Evolutionary conservation across 2,113 vertebrate genomes (phyloP).

Genomic region (Eolophus roseicapilla): DNA sequence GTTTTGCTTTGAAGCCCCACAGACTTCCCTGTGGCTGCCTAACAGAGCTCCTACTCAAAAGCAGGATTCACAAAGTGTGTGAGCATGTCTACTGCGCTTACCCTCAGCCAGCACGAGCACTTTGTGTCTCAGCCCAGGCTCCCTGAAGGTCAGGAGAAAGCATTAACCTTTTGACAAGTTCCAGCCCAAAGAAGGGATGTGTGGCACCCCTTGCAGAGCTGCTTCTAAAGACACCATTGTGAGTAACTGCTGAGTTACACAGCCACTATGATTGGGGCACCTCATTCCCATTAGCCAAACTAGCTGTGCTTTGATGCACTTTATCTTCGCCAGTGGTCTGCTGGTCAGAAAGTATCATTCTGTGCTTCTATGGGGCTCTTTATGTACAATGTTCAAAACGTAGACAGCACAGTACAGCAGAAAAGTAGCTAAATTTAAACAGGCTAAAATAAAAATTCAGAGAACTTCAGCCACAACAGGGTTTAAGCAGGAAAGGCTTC

Average conservation of each 20-base stretch:
- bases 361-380: neutral
- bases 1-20: neutral
- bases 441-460: neutral
- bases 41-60: neutral
- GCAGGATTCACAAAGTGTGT: neutral
- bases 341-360: neutral
- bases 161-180: neutral
- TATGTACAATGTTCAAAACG: rapidly evolving
- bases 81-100: rapidly evolving
- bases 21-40: neutral
- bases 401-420: neutral
- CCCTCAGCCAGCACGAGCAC: neutral
- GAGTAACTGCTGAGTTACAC: neutral
- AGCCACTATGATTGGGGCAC: neutral
- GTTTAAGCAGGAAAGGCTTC: neutral
- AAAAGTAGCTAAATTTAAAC: neutral
- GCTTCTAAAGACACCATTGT: neutral
- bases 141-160: neutral
- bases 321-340: neutral
- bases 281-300: neutral
- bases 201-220: neutral
- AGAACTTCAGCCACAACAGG: neutral
- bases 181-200: neutral
- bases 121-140: neutral
- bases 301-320: neutral